phyloP scores from a whole-genome alignment of 2,113 vertebrate genomes.

The Petrocephalus microphthalmus region DNA sequence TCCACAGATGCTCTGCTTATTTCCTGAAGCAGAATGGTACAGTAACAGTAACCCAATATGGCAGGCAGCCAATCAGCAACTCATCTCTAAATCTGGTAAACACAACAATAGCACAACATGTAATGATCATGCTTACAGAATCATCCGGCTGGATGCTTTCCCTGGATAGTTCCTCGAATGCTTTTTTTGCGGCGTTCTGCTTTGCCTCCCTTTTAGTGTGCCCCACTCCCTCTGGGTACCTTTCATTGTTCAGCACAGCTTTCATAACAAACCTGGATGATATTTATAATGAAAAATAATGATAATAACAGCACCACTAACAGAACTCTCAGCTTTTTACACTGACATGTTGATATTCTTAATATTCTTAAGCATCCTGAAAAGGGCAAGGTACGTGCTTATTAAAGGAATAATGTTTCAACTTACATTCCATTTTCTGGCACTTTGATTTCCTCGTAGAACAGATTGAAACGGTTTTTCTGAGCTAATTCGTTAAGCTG shows the following conservation, averaged over 20 bases:
- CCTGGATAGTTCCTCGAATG: conserved; percentile 6
- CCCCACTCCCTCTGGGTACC: conserved; percentile 47
- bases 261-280: conserved; percentile 46
- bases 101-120: background rate
- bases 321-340: background rate
- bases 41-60: background rate
- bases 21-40: background rate
- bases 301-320: background rate
- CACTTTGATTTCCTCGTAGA: conserved; percentile 37
- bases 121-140: conserved; percentile 29
- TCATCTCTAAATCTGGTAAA: background rate
- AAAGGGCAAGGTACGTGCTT: background rate
- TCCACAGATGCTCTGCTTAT: background rate
- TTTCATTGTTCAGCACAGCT: conserved; percentile 38
- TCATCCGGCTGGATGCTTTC: conserved; percentile 6
- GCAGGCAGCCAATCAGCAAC: background rate
- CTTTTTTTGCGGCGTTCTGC: conserved; percentile 56
- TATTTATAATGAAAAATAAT: background rate
- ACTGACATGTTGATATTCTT: background rate
- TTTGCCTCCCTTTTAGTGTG: conserved; percentile 58
- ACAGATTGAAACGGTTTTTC: background rate
- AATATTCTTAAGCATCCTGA: background rate
- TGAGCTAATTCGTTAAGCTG: conserved; percentile 45
- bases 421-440: conserved; percentile 54
- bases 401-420: background rate